Evolutionary conservation across 2,888 invertebrate genomes (phyloP), one percentile per base, ranked within the genome.

Genomic region (Metopia argyrocephala): DNA sequence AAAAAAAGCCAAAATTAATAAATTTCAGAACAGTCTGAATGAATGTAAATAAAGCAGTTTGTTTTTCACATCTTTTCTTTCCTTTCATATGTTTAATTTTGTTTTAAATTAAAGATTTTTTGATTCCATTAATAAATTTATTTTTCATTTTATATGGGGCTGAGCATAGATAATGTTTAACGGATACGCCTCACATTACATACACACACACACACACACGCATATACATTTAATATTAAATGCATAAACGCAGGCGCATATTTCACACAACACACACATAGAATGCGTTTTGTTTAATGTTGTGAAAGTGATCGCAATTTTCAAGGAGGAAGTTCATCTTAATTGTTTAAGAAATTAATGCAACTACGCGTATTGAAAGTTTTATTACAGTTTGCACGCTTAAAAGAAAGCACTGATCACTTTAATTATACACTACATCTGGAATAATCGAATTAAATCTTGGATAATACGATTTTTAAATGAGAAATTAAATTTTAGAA

Each of bases 151-250:
- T 2, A 6, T 66, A 66, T 46, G 71, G 59, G 59, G 71, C 7
- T 61, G 71, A 71, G 78, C 78, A 68, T 62, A 73, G 78, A 73
- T 71, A 73, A 78, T 73, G 66, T 68, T 78, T 48, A 73, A 73
- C 71, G 25, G 61, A 73, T 61, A 66, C 78, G 23, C 78, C 78
- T 45, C 2, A 66, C 46, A 68, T 62, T 78, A 20, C 38, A 56
- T n/a, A n/a, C n/a, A n/a, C n/a, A n/a, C n/a, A n/a, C n/a, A n/a
- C n/a, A n/a, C n/a, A n/a, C n/a, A n/a, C n/a, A n/a, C 45, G 31
- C 46, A 62, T n/a, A 20, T 45, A 28, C 18, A 9, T 20, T 46
- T 28, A 54, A 46, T 56, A 68, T 45, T 15, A 46, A 27, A 56
- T 21, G 15, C 28, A 20, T 18, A 21, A 20, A 23, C 21, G 6